Conservation (phyloP, 1,140 invertebrate species). For the Habropoda laboriosa region DNA sequence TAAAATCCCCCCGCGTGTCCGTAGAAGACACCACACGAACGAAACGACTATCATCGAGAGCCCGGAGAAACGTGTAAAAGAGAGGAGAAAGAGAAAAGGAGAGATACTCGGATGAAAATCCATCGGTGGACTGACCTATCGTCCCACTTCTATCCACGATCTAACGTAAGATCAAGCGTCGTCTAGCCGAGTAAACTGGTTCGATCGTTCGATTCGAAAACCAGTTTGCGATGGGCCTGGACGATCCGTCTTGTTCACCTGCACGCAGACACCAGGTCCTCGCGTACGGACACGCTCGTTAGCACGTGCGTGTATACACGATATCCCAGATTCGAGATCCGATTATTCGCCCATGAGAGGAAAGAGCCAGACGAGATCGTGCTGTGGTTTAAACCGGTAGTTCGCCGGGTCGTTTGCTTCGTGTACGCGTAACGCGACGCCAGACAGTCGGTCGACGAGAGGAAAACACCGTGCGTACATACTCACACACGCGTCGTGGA, state of each 20-base stretch:
- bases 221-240: conserved; percentile 52
- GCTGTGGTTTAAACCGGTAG: conserved; percentile 51
- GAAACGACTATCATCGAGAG: too few species aligned
- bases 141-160: conserved; percentile 45
- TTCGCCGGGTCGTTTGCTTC: conserved; percentile 35
- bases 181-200: conserved; percentile 59
- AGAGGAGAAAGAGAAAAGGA: not conserved
- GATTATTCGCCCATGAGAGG: conserved; percentile 47
- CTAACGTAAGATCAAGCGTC: conserved; percentile 36
- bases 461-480: conserved; percentile 15
- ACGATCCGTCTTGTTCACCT: conserved; percentile 56
- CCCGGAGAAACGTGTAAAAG: not conserved
- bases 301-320: conserved; percentile 36
- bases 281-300: conserved; percentile 37
- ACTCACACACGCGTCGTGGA: not conserved
- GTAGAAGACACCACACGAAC: too few species aligned
- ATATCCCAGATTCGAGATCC: conserved; percentile 59
- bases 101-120: conserved; percentile 33
- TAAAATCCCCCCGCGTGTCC: not conserved
- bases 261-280: conserved; percentile 13
- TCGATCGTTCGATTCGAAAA: conserved; percentile 60
- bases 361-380: conserved; percentile 33
- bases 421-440: conserved; percentile 28
- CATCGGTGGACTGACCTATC: conserved; percentile 40
- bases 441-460: conserved; percentile 23